Percentiles rank a stretch among this genome's conserved stretches.
Evolutionary conservation across 2,888 invertebrate genomes (phyloP).

Genomic region (Volucella bombylans): DNA sequence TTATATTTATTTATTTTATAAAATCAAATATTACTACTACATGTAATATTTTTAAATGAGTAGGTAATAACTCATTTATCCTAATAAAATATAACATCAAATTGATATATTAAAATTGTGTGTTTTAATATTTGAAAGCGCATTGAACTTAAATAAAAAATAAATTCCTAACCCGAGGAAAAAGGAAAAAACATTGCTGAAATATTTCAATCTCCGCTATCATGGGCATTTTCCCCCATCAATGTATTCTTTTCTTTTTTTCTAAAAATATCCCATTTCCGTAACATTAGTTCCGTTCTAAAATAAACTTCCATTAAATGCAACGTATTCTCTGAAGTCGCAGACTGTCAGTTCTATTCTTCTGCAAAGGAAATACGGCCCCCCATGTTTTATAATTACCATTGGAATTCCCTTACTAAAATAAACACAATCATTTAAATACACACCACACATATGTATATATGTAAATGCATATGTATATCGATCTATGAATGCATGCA

Average conservation of each 20-base stretch:
- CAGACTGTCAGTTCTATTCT: constrained; percentile 39
- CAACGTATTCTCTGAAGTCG: constrained; percentile 36
- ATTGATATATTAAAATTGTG: too few relatives aligned
- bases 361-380: constrained; percentile 60
- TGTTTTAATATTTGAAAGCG: not conserved
- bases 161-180: not conserved
- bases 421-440: constrained; percentile 57
- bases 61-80: too few relatives aligned
- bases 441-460: constrained; percentile 11
- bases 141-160: constrained; percentile 33
- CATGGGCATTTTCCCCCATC: constrained; percentile 25
- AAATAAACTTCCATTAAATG: constrained; percentile 53
- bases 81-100: too few relatives aligned
- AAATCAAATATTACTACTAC: too few relatives aligned
- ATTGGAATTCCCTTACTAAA: constrained; percentile 66
- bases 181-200: constrained; percentile 46
- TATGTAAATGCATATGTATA: constrained; percentile 4
- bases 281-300: constrained; percentile 65
- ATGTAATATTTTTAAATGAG: too few relatives aligned
- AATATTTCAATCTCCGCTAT: constrained; percentile 30
- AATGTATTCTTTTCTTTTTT: constrained; percentile 14
- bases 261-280: constrained; percentile 72
- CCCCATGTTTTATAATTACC: constrained; percentile 60
- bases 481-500: not conserved
- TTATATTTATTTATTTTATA: too few relatives aligned